Base-by-base conservation (phyloP, 2,113 vertebrate species). In the Hydrolagus affinis region DNA sequence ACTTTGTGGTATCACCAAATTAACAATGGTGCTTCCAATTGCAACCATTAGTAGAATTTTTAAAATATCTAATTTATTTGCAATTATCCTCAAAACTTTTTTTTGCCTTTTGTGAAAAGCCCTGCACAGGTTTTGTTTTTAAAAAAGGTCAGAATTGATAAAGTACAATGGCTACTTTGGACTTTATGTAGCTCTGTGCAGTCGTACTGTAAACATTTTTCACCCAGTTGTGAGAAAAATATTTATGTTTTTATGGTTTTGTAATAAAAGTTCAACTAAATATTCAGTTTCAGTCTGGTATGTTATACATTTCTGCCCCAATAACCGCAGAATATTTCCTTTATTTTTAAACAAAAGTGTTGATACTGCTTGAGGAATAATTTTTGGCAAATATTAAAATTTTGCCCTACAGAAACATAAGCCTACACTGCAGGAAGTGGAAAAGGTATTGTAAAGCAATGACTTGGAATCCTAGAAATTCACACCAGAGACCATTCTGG, bases 211-310 rank as follows among this genome's bases (percentile, higher is more conserved):
- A 69, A 76, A 70, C 28, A 44, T 69, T 86, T 86, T 75, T 86
- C 72, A 83, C 78, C 60, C 78, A 83, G 78, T 25, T 83, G 78
- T 83, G 78, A 83, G 77, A 83, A 83, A 73, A 89, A 87, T 91
- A 91, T 93, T 90, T 93, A 92, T 91, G 87, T 88, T 89, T 88
- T 83, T 87, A 89, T 86, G 89, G 86, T 89, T 90, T 74, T 86
- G 64, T 88, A 92, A 91, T 91, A 90, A 90, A 90, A 85, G 88
- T 89, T 90, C 87, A 88, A 87, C 87, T 76, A 71, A 88, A 85
- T 70, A n/a, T 10, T 59, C 69, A 44, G 21, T 71, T 78, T 32
- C 32, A 66, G 57, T 62, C 9, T 44, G 44, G 32, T 68, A 11
- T 59, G 15, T 80, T 62, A 25, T 62, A 28, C 1, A 21, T 30